Evolutionary conservation across 2,888 invertebrate genomes (phyloP).

Genomic region (Heteropelma amictum): DNA sequence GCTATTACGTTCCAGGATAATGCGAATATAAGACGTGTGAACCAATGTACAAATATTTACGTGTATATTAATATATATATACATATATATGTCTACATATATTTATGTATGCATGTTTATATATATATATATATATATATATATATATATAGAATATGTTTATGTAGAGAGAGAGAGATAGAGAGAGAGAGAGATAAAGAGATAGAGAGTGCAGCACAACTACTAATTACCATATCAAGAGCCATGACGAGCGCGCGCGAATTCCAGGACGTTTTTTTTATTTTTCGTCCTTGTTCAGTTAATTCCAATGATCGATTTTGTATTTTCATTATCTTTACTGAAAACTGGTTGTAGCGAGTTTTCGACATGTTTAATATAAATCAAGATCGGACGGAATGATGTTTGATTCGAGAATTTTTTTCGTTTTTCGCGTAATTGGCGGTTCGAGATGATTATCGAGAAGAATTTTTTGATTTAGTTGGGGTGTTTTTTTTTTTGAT

Average conservation of each 20-base stretch:
- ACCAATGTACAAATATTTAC: constrained; percentile 59
- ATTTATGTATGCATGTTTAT: constrained; percentile 56
- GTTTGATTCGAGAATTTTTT: neutral
- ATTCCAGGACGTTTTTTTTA: constrained; percentile 24
- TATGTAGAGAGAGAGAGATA: constrained; percentile 33
- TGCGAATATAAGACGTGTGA: constrained; percentile 56
- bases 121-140: constrained; percentile 50
- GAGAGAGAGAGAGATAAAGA: constrained; percentile 41
- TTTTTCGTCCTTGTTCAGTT: neutral
- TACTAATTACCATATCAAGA: constrained; percentile 56
- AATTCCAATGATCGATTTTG: constrained; percentile 1
- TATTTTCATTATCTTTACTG: neutral
- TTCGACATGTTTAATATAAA: constrained; percentile 53
- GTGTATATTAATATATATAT: constrained; percentile 52
- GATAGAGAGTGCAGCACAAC: constrained; percentile 56
- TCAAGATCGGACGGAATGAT: constrained; percentile 46
- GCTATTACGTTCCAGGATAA: constrained; percentile 62
- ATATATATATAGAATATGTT: constrained; percentile 57
- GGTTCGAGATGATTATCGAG: too few relatives aligned
- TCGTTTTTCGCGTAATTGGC: too few relatives aligned
- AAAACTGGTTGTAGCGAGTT: constrained; percentile 38
- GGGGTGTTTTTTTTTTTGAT: too few relatives aligned
- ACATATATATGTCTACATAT: constrained; percentile 46
- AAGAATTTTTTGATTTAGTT: too few relatives aligned
- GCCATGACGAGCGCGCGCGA: constrained; percentile 55